Base-by-base conservation (phyloP, 1,140 invertebrate genomes). In the Heliothis virescens region DNA sequence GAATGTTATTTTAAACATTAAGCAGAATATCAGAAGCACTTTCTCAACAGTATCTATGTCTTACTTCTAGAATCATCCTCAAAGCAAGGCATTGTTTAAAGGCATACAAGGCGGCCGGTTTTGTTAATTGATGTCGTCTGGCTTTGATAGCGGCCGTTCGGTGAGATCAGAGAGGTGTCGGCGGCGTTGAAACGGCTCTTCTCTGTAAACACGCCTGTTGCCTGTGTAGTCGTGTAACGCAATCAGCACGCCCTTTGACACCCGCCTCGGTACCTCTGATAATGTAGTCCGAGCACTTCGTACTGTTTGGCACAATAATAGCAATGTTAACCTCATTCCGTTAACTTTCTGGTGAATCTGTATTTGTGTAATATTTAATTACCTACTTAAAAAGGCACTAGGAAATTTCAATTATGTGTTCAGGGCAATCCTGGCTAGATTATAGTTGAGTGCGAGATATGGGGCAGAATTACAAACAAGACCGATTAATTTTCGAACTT, bases 171-270 rank as follows among this genome's bases (percentile, higher is more conserved):
- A 90, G 80, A 87, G 79, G 83, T 84, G 88, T 82, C 88, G 88
- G 85, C 87, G 82, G 63, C 81, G 85, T 82, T 86, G 79, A 86
- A 85, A 84, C 79, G 79, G 73, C 65, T 81, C 59, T 73, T 79
- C 75, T 86, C 73, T 82, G 84, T 87, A 89, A 91, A 90, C 87
- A 91, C 79, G 81, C 55, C 59, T 60, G 79, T 79, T 79, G 81
- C 55, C 63, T 60, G 79, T 79, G 84, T 82, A 82, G 73, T 60
- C 62, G 81, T 80, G 79, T 82, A 86, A 83, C 86, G 85, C 86
- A 92, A 94, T 92, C 91, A 84, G 78, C 85, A 52, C 84, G 91
- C 89, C 91, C 91, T 89, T 87, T 91, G 91, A 92, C 91, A 89
- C 85, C 82, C 78, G 83, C 83, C 86, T 59, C 86, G 67, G 79